Base-by-base conservation (phyloP, 2,888 invertebrate genomes). In the Caenorhabditis sinica region DNA sequence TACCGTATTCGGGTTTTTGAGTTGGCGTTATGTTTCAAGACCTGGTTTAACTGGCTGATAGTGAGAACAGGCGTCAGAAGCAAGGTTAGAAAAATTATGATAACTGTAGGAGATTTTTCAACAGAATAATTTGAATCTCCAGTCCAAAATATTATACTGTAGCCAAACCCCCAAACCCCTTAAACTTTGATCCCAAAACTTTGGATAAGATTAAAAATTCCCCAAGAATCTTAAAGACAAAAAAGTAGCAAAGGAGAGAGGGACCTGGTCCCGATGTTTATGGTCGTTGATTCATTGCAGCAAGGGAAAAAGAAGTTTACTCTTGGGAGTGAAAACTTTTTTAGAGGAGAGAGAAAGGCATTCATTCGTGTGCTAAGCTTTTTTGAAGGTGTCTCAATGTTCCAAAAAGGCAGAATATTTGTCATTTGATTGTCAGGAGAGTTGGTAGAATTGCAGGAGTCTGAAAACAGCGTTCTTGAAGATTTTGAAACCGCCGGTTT, bases 241-340 rank as follows among this genome's bases (percentile, higher is more conserved):
- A 53, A 53, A 25, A 53, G 20, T 53, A 23, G 6, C 56, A 56
- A 43, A 40, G n/a, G 20, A 43, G 6, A 63, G 13, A 63, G 15
- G 43, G 13, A n/a, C 49, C 20, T 43, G 63, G 40, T 43, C 15
- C 28, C 25, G 23, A 43, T 66, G 68, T 68, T 68, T 68, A 68
- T 68, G 33, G 53, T 68, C 68, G 30, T 53, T 68, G 68, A 68
- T 68, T 53, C 68, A 36, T 68, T 68, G 68, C 30, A n/a, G 28
- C 8, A 45, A 45, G 40, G 40, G 40, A 11, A 23, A 36, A 53
- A 66, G 20, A 53, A 51, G 28, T 49, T 65, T 43, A 65, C 66
- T 66, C 66, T 63, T 23, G 63, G 63, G 56, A 56, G 58, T 8
- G 56, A 30, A 5, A 28, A 58, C 58, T 30, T 58, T 51, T 51